These are phyloP conservation scores for Palythoa grandiflora DNA, from an alignment of 92 coral and sea anemone species.

Conservation along the genomic window DNA sequence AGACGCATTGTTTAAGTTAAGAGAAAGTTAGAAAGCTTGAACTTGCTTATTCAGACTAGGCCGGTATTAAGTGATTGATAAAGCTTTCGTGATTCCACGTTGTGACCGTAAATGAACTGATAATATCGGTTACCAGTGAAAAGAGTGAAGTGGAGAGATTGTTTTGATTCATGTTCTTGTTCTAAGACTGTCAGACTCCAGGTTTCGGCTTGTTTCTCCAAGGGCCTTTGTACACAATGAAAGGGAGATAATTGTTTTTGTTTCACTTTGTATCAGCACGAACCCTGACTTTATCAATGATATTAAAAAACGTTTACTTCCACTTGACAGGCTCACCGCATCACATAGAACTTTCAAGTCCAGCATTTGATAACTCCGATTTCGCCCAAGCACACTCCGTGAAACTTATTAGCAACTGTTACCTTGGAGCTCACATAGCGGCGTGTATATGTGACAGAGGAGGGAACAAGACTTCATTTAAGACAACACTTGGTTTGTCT, in stretches of 20 bases:
- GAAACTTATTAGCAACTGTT: constrained; percentile 75
- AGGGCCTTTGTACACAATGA: too few relatives aligned
- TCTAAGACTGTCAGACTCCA: too few relatives aligned
- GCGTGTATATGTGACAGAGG: constrained; percentile 81
- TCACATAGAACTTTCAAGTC: constrained; percentile 83
- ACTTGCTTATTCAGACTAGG: neutral
- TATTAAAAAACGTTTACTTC: neutral
- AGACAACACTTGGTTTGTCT: constrained; percentile 72
- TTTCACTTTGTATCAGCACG: too few relatives aligned
- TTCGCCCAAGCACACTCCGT: constrained; percentile 67
- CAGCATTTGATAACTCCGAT: constrained; percentile 70
- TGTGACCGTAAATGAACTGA: neutral
- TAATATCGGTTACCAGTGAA: too few relatives aligned
- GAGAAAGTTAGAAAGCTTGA: neutral
- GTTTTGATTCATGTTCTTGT: too few relatives aligned
- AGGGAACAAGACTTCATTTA: constrained; percentile 82
- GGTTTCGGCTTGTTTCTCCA: too few relatives aligned
- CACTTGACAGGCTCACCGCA: constrained; percentile 74
- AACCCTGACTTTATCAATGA: too few relatives aligned
- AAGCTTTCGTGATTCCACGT: too few relatives aligned
- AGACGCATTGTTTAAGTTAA: too few relatives aligned
- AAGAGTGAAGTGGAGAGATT: too few relatives aligned
- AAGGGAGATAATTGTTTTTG: too few relatives aligned
- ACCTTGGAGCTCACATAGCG: constrained; percentile 59
- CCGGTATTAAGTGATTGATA: too few relatives aligned